Percentiles rank a stretch among this genome's conserved stretches.
These are phyloP conservation scores for Orcinus orca DNA, from an alignment of 2,113 vertebrate species.

Conservation along the genomic window DNA sequence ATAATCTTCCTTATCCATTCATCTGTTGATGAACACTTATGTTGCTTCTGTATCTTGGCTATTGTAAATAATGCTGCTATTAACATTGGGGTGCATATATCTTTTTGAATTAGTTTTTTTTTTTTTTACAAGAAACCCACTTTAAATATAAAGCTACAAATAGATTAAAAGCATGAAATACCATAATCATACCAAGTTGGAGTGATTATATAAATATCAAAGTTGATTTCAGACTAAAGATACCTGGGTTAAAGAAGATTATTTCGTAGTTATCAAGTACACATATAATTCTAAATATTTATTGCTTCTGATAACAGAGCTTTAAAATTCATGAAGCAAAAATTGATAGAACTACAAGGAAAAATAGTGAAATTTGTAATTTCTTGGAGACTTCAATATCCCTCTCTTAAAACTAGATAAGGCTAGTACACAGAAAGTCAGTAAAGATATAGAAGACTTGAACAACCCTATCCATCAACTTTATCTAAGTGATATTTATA, in stretches of 20 bases:
- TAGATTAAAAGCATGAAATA: neutral
- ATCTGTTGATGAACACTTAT: too few relatives aligned
- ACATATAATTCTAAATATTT: neutral
- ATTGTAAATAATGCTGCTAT: too few relatives aligned
- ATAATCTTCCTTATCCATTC: too few relatives aligned
- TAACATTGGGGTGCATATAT: too few relatives aligned
- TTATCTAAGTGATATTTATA: neutral
- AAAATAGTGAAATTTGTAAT: neutral
- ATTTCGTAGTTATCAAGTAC: neutral
- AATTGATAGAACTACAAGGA: neutral
- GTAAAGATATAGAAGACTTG: neutral
- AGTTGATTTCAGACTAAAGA: neutral
- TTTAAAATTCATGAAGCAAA: neutral
- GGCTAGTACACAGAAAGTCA: neutral
- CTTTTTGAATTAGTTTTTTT: too few relatives aligned
- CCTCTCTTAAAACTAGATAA: neutral
- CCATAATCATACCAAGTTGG: neutral
- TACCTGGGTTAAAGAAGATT: neutral
- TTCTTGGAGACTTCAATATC: neutral
- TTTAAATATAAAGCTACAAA: neutral
- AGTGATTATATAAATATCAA: neutral
- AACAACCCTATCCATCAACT: neutral
- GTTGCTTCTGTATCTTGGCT: too few relatives aligned
- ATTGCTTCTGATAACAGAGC: neutral
- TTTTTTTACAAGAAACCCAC: neutral